Evolutionary conservation across 2,797 vertebrate species (phyloP).

Genomic region (Thalassophryne amazonica): DNA sequence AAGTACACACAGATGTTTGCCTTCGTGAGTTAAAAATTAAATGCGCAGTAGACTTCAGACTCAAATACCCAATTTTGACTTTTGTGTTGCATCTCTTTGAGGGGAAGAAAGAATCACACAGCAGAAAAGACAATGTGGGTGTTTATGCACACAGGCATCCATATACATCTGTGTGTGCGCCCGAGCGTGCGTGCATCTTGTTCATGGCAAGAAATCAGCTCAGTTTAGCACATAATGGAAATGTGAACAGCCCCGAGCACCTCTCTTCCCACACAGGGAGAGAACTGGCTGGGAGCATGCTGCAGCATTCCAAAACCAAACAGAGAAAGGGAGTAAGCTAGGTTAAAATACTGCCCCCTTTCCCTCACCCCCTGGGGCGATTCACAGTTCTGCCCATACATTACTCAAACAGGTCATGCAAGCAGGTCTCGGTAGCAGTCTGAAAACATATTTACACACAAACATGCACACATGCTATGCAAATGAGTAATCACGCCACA

Average conservation of each 20-base stretch:
- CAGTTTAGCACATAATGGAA: slow-evolving; percentile 79
- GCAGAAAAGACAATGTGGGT: slow-evolving; percentile 34
- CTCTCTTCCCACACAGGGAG: slow-evolving; percentile 73
- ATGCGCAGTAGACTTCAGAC: slow-evolving; percentile 5
- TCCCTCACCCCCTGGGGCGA: slow-evolving; percentile 56
- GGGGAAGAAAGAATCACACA: slow-evolving; percentile 32
- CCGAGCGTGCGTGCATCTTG: slow-evolving; percentile 61
- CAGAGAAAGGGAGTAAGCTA: slow-evolving; percentile 63
- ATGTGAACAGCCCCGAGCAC: slow-evolving; percentile 73
- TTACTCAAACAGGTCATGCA: slow-evolving; percentile 74
- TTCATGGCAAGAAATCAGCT: slow-evolving; percentile 76
- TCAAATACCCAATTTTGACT: slow-evolving; percentile 25
- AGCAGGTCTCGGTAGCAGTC: slow-evolving; percentile 66
- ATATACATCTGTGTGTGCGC: slow-evolving; percentile 56
- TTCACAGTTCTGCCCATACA: slow-evolving; percentile 67
- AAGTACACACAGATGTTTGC: neutral
- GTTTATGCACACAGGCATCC: slow-evolving; percentile 42
- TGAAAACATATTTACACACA: slow-evolving; percentile 60
- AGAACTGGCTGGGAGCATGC: slow-evolving; percentile 68
- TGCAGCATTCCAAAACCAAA: slow-evolving; percentile 69
- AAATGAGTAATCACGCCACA: slow-evolving; percentile 19
- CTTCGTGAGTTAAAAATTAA: slow-evolving; percentile 13
- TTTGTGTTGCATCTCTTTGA: slow-evolving; percentile 4
- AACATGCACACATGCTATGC: slow-evolving; percentile 16
- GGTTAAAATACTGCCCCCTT: slow-evolving; percentile 64